A percentile compares a stretch with the other conserved stretches of the same genome.
Conservation (phyloP, 2,113 vertebrate species). For the Excalfactoria chinensis region DNA sequence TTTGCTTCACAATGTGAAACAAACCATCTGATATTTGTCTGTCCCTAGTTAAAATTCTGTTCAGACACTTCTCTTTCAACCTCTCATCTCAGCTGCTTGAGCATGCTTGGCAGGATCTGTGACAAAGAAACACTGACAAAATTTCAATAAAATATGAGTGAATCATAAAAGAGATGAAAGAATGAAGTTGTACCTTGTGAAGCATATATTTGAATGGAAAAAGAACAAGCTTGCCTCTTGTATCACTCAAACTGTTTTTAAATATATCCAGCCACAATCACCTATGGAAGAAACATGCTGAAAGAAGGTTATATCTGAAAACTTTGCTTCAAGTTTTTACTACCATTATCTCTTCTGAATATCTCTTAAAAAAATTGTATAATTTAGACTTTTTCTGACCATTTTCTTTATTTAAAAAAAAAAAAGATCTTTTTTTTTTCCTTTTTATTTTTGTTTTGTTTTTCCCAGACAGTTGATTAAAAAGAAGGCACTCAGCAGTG, state of each 20-base stretch:
- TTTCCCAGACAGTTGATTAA: not conserved
- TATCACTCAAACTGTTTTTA: conserved; percentile 37
- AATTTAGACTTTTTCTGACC: not conserved
- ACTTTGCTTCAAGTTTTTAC: not conserved
- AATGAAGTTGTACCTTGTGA: conserved; percentile 27
- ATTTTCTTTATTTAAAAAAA: conserved; percentile 36
- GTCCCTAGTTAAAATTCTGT: conserved; percentile 46
- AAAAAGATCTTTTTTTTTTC: not conserved
- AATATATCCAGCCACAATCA: conserved; percentile 7
- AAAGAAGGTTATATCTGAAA: not conserved
- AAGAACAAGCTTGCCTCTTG: not conserved
- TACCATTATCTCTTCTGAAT: not conserved
- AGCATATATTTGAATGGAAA: conserved; percentile 31
- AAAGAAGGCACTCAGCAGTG: not conserved
- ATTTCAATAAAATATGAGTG: conserved; percentile 50
- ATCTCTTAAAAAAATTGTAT: not conserved
- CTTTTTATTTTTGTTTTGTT: not conserved
- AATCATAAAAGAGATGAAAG: conserved; percentile 31
- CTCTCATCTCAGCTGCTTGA: conserved; percentile 40
- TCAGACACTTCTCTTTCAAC: conserved; percentile 30
- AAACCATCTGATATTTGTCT: conserved; percentile 18
- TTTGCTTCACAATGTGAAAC: conserved; percentile 29
- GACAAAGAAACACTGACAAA: conserved; percentile 39
- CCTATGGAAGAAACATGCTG: not conserved
- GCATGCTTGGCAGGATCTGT: conserved; percentile 22